Evolutionary conservation across 2,888 invertebrate genomes (phyloP), one percentile per base, ranked within the genome.

Genomic region (Lamproptera curius): DNA sequence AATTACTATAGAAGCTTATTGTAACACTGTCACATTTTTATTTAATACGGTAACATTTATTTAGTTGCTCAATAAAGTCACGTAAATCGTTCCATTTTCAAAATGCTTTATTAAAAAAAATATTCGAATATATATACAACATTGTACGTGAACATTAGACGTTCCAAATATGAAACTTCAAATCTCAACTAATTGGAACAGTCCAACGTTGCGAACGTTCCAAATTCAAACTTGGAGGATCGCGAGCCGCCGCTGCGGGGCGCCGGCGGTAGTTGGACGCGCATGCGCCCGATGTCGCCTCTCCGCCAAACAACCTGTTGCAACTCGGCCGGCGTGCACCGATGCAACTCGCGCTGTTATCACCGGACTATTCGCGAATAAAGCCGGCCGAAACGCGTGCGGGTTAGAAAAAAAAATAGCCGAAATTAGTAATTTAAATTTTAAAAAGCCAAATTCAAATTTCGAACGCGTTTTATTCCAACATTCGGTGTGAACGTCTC

Each of bases 261-360:
- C 76, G 79, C 81, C 75, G 66, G 73, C 68, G 55, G 55, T 62
- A 53, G 50, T 46, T 51, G 46, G 53, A 33, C 55, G 67, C 86
- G 86, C 86, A 76, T 76, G 84, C 86, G 83, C 64, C 56, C n/a
- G n/a, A 52, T 43, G 16, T 53, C 47, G 56, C 54, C 63, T 55
- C 69, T 71, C 72, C 62, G 62, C 75, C 80, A 83, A 84, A 83
- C 86, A 85, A 87, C 86, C 86, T 87, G 86, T 87, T 87, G 86
- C 86, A 87, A 81, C 66, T 59, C 67, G 75, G 59, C 67, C 81
- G 75, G 78, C 83, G 83, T 87, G 86, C 86, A 85, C 76, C 67
- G 66, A 74, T 86, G 86, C 86, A 85, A 76, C 76, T 54, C 65
- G 70, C 71, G 65, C 63, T 67, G 69, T 70, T 68, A 75, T 76